Evolutionary conservation across 2,797 vertebrate species (phyloP).

Genomic region (Apogon hyalosoma): DNA sequence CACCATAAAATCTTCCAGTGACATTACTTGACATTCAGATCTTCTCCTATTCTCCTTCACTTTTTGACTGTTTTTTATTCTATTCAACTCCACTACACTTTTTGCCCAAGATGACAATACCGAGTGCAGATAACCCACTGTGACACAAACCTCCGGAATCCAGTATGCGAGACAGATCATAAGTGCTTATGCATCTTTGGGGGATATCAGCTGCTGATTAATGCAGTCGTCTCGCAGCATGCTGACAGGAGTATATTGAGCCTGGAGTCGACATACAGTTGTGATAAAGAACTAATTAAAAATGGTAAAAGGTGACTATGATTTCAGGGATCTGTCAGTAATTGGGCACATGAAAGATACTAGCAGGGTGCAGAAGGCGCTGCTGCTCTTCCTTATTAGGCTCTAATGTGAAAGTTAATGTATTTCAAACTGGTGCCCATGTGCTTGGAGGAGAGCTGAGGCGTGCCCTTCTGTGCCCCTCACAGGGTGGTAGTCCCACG

Average conservation of each 20-base stretch:
- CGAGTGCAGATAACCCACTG: slow-evolving; percentile 54
- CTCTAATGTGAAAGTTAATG: slow-evolving; percentile 89
- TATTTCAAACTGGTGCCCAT: slow-evolving; percentile 84
- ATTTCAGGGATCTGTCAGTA: slow-evolving; percentile 89
- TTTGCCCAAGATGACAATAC: slow-evolving; percentile 38
- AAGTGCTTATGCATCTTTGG: slow-evolving; percentile 57
- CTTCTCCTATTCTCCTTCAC: slow-evolving; percentile 15
- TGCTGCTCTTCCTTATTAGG: slow-evolving; percentile 88
- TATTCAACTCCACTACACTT: slow-evolving; percentile 21
- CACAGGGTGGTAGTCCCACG: slow-evolving; percentile 69
- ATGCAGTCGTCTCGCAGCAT: slow-evolving; percentile 67
- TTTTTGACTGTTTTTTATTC: slow-evolving; percentile 29
- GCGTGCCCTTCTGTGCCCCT: slow-evolving; percentile 43
- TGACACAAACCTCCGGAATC: slow-evolving; percentile 61
- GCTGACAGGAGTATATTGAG: slow-evolving; percentile 56
- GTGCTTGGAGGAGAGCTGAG: slow-evolving; percentile 78
- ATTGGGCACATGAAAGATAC: slow-evolving; percentile 92
- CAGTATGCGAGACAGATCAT: slow-evolving; percentile 40
- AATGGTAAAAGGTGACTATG: slow-evolving; percentile 88
- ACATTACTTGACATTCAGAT: slow-evolving; percentile 26
- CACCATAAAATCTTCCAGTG: slow-evolving; percentile 1
- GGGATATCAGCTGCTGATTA: slow-evolving; percentile 68
- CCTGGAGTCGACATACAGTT: slow-evolving; percentile 76
- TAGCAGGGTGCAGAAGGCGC: slow-evolving; percentile 81
- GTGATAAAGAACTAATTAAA: slow-evolving; percentile 94